Conservation (phyloP, 2,888 invertebrate genomes). For the Emesis russula region DNA sequence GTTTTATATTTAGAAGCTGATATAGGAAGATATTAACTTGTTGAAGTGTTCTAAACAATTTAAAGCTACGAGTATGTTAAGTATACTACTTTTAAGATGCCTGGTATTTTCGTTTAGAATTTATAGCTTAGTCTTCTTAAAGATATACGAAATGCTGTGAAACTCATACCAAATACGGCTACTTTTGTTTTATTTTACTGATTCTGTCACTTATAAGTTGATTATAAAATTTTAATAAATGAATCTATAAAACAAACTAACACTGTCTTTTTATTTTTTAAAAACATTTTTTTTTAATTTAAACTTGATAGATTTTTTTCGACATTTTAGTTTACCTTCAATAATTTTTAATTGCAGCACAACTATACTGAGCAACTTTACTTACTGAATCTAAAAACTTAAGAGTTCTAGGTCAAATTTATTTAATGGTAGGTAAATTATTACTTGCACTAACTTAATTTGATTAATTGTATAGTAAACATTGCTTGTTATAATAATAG, state of each 20-base stretch:
- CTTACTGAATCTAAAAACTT: background rate
- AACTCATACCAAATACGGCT: too few species aligned
- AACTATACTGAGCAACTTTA: background rate
- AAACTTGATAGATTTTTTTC: too few species aligned
- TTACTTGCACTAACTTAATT: too few species aligned
- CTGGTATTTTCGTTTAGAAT: background rate
- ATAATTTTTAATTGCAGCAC: background rate
- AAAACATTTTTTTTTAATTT: background rate
- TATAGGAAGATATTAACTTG: too few species aligned
- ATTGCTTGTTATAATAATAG: background rate
- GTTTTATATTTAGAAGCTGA: too few species aligned
- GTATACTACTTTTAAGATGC: background rate
- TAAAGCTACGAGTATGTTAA: too few species aligned
- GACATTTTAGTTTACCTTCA: too few species aligned
- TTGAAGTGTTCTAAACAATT: too few species aligned
- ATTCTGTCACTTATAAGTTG: background rate
- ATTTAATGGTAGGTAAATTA: too few species aligned
- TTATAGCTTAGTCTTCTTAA: background rate
- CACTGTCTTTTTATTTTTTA: background rate
- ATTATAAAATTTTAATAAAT: background rate
- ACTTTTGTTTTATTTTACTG: too few species aligned
- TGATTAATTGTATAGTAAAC: background rate
- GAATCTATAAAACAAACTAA: background rate
- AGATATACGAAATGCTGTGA: too few species aligned
- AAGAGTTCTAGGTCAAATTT: background rate